These are phyloP conservation scores for Choloepus hoffmanni DNA, from an alignment of 2,113 vertebrate genomes.

Conservation along the genomic window DNA sequence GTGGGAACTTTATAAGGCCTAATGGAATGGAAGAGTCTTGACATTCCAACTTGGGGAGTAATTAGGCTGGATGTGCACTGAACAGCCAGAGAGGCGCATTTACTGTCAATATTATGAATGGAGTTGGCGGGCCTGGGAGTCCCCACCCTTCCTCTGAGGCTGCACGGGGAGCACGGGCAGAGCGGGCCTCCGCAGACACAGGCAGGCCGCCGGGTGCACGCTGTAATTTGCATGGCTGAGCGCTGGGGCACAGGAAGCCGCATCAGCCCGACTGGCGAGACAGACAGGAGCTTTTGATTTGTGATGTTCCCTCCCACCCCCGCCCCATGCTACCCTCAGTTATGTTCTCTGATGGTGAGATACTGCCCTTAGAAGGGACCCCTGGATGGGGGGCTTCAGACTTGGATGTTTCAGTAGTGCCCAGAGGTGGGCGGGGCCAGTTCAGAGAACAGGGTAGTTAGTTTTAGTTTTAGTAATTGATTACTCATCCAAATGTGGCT, in stretches of 20 bases:
- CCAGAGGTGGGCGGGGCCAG: not conserved
- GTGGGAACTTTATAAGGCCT: constrained; percentile 46
- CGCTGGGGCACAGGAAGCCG: constrained; percentile 86
- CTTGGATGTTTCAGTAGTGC: not conserved
- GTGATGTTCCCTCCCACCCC: constrained; percentile 71
- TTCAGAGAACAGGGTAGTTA: not conserved
- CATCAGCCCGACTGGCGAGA: constrained; percentile 87
- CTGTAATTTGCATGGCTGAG: constrained; percentile 91
- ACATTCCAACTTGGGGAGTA: constrained; percentile 83
- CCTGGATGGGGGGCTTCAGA: not conserved
- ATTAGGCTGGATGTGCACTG: constrained; percentile 83
- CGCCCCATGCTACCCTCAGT: constrained; percentile 35
- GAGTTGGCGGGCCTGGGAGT: constrained; percentile 86
- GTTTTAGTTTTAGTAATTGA: constrained; percentile 78
- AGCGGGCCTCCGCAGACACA: constrained; percentile 84
- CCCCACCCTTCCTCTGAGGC: constrained; percentile 89
- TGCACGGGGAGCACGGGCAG: constrained; percentile 83
- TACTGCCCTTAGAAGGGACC: not conserved
- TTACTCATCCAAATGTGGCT: constrained; percentile 79
- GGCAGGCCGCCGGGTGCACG: constrained; percentile 74
- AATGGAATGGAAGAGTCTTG: constrained; percentile 59
- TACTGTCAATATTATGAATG: constrained; percentile 91
- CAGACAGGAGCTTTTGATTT: constrained; percentile 85
- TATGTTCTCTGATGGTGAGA: constrained; percentile 63
- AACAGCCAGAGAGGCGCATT: constrained; percentile 86